Evolutionary conservation across 2,113 vertebrate genomes (phyloP).

Genomic region (Tricholaema leucomelas): DNA sequence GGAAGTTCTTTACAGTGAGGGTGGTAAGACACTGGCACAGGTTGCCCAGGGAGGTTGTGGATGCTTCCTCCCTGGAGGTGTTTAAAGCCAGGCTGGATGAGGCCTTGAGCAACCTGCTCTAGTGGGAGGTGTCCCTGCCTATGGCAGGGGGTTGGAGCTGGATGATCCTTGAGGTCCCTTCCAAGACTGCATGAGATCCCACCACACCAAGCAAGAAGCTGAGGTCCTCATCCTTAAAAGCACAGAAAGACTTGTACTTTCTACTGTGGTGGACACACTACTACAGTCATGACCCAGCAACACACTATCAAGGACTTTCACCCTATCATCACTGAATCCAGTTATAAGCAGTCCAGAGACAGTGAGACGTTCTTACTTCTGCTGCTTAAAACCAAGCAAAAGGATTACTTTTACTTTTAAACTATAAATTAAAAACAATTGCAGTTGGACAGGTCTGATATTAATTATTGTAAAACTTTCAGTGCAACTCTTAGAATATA

Average conservation of each 20-base stretch:
- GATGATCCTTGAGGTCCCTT: no score
- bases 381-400: constrained; percentile 44
- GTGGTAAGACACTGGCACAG: no score
- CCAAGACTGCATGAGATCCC: not conserved
- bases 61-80: no score
- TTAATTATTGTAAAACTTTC: constrained; percentile 53
- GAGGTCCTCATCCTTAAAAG: not conserved
- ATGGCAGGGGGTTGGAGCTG: no score
- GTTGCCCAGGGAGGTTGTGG: no score
- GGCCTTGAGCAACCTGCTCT: no score
- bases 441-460: constrained; percentile 28
- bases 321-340: not conserved
- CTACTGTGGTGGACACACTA: not conserved
- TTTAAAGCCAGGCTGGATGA: no score
- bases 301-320: not conserved
- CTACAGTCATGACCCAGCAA: not conserved
- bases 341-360: not conserved
- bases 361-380: not conserved
- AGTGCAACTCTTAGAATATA: constrained; percentile 32
- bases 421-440: not conserved
- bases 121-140: no score
- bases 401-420: not conserved
- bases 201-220: not conserved
- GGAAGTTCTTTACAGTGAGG: no score
- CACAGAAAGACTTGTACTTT: not conserved